Percentiles rank a stretch among this genome's conserved stretches.
Evolutionary conservation across 2,888 invertebrate genomes (phyloP).

Genomic region (Calliopum simillimum): DNA sequence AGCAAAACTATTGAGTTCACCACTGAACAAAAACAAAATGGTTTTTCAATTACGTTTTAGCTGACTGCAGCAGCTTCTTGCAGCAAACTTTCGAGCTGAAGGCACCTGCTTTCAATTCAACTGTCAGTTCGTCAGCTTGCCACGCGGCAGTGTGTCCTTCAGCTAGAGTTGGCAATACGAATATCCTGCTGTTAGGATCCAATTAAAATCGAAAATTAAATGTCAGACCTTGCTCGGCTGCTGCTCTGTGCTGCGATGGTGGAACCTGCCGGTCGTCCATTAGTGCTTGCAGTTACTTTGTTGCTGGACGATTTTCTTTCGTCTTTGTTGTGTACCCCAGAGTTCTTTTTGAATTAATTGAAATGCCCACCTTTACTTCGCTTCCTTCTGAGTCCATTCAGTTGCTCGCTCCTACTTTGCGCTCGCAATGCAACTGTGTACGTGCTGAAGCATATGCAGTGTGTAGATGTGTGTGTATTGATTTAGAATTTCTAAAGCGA

Average conservation of each 20-base stretch:
- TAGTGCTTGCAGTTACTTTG: conserved; percentile 2
- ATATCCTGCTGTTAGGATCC: conserved; percentile 66
- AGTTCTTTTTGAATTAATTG: conserved; percentile 33
- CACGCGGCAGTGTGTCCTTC: background rate
- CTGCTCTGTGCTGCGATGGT: background rate
- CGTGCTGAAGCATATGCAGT: conserved; percentile 1
- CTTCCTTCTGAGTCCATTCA: conserved; percentile 12
- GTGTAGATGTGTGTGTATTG: too few species aligned
- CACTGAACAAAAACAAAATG: conserved; percentile 4
- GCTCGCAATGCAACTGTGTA: conserved; percentile 15
- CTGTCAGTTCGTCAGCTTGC: background rate
- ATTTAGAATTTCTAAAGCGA: background rate
- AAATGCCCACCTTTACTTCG: conserved; percentile 4
- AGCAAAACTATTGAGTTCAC: background rate
- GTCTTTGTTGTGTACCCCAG: conserved; percentile 17
- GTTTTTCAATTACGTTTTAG: conserved; percentile 39
- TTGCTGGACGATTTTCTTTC: conserved; percentile 13
- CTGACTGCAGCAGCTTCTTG: conserved; percentile 24
- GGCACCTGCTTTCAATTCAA: conserved; percentile 13
- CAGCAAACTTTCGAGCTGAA: conserved; percentile 20
- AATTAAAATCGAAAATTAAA: conserved; percentile 68
- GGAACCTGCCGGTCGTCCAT: background rate
- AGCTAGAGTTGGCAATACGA: conserved; percentile 38
- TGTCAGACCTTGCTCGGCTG: conserved; percentile 54
- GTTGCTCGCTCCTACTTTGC: conserved; percentile 30